Percentiles rank a stretch among this genome's conserved stretches.
phyloP scores from a whole-genome alignment of 2,888 invertebrate species.

The Unio pictorum region DNA sequence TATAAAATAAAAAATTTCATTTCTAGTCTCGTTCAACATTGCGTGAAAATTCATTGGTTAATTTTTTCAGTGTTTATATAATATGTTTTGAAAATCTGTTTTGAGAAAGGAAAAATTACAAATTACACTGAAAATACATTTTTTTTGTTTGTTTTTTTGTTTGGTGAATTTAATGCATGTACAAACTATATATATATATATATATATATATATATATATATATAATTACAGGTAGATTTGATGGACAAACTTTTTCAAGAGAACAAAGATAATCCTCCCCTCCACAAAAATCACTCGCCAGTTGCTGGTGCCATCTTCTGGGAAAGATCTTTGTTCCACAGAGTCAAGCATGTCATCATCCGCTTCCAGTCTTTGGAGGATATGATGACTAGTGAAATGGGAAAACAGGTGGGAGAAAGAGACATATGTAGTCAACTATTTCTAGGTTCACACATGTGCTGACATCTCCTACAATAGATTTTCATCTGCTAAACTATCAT shows the following conservation, averaged over 20 bases:
- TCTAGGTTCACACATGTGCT: slow-evolving; percentile 72
- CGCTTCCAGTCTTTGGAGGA: slow-evolving; percentile 85
- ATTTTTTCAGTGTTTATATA: too few relatives aligned
- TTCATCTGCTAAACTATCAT: too few relatives aligned
- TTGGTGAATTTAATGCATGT: neutral
- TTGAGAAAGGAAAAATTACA: too few relatives aligned
- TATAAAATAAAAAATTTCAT: too few relatives aligned
- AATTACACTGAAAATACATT: too few relatives aligned
- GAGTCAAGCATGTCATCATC: slow-evolving; percentile 85
- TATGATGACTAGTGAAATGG: slow-evolving; percentile 80
- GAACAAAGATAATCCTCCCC: slow-evolving; percentile 76
- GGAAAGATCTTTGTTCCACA: slow-evolving; percentile 85
- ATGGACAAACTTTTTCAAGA: slow-evolving; percentile 69
- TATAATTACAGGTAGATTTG: slow-evolving; percentile 76
- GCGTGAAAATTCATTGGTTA: too few relatives aligned
- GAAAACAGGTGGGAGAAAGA: slow-evolving; percentile 75
- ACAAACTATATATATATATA: neutral
- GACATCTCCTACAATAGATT: too few relatives aligned
- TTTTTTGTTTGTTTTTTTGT: neutral
- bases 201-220: too few relatives aligned
- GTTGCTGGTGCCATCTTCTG: slow-evolving; percentile 89
- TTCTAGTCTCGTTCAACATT: too few relatives aligned
- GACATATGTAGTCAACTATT: too few relatives aligned
- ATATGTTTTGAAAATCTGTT: too few relatives aligned
- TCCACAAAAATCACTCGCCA: slow-evolving; percentile 84